Evolutionary conservation across 2,113 vertebrate genomes (phyloP).

Genomic region (crab-eating macaque (Macaca fascicularis)): T2T-MFA8v1.1 NC_088395.1:30437501-30438000

Average conservation of each 20-base stretch:
- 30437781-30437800: neutral
- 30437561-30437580: too few relatives aligned
- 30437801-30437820: neutral
- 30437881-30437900: neutral
- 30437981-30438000: neutral
- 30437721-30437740: conserved; percentile 1
- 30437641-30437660: too few relatives aligned
- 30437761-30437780: neutral
- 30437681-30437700: neutral
- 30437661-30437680: too few relatives aligned
- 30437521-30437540: too few relatives aligned
- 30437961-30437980: neutral
- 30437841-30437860: neutral
- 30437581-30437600: too few relatives aligned
- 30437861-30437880: neutral
- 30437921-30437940: neutral
- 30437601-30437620: too few relatives aligned
- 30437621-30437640: too few relatives aligned
- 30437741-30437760: neutral
- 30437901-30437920: neutral
- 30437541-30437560: too few relatives aligned
- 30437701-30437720: neutral
- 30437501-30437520: too few relatives aligned
- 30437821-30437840: neutral
- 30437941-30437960: neutral